These are phyloP conservation scores for Gorsachius magnificus DNA, from an alignment of 2,797 vertebrate species.

Conservation along the genomic window DNA sequence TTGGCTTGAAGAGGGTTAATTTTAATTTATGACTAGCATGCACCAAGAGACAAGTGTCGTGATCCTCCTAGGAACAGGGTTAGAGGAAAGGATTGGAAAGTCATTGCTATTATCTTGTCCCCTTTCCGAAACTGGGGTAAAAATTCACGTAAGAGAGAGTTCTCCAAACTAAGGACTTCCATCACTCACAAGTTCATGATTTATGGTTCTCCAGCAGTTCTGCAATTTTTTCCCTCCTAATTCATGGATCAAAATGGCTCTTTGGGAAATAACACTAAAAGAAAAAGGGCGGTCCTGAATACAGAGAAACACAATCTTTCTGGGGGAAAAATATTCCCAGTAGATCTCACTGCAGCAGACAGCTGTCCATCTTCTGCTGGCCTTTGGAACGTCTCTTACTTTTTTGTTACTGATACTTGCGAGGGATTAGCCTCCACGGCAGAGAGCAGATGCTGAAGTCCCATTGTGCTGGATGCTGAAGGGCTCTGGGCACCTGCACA, in stretches of 20 bases:
- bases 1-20: neutral
- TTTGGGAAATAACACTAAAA: neutral
- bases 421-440: neutral
- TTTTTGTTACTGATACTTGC: neutral
- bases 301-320: neutral
- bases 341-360: neutral
- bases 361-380: neutral
- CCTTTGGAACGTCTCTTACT: neutral
- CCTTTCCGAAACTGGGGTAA: neutral
- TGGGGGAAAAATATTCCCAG: neutral
- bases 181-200: neutral
- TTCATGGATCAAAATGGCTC: neutral
- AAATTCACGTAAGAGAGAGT: accelerated
- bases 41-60: neutral
- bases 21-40: neutral
- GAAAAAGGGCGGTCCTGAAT: neutral
- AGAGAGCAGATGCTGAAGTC: neutral
- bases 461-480: too few relatives aligned
- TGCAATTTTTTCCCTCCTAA: neutral
- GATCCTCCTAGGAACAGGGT: neutral
- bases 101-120: neutral
- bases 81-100: neutral
- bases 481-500: neutral
- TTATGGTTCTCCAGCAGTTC: neutral
- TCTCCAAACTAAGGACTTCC: neutral